Evolutionary conservation across 2,113 vertebrate species (phyloP).

Genomic region (Gambusia holbrooki): DNA sequence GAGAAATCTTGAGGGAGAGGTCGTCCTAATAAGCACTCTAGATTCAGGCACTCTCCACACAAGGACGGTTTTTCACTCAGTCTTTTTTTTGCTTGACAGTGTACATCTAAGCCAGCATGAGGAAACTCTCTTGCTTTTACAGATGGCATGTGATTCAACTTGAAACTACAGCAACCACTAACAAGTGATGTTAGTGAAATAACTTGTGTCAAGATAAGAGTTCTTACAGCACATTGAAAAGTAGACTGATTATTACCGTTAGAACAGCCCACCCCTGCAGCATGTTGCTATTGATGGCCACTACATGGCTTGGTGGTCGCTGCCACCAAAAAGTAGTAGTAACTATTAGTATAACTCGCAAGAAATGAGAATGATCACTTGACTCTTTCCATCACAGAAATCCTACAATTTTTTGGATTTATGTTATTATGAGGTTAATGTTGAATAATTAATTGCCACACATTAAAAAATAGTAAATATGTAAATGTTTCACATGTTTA

Average conservation of each 20-base stretch:
- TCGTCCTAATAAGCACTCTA: constrained; percentile 17
- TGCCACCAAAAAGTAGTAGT: neutral
- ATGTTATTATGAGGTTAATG: too few relatives aligned
- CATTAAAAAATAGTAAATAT: too few relatives aligned
- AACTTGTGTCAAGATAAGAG: neutral
- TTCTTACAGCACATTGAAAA: neutral
- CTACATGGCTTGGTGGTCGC: neutral
- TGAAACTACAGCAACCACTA: neutral
- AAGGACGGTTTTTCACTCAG: constrained; percentile 19
- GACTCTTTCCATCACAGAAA: neutral
- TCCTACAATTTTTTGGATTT: too few relatives aligned
- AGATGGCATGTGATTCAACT: constrained; percentile 65
- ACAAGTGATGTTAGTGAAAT: neutral
- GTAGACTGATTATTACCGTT: neutral
- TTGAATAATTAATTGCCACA: too few relatives aligned
- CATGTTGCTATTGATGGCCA: neutral
- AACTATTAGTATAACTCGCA: neutral
- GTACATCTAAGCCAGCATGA: constrained; percentile 30
- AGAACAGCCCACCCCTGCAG: neutral
- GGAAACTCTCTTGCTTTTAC: constrained; percentile 21
- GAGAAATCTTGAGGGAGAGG: constrained; percentile 39
- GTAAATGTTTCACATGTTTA: too few relatives aligned
- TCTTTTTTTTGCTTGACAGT: constrained; percentile 21
- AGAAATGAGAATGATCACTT: neutral
- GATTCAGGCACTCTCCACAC: constrained; percentile 30